Evolutionary conservation across 1,140 invertebrate species (phyloP), one percentile per base, ranked within the genome.

Genomic region (Calosoma granatense): DNA sequence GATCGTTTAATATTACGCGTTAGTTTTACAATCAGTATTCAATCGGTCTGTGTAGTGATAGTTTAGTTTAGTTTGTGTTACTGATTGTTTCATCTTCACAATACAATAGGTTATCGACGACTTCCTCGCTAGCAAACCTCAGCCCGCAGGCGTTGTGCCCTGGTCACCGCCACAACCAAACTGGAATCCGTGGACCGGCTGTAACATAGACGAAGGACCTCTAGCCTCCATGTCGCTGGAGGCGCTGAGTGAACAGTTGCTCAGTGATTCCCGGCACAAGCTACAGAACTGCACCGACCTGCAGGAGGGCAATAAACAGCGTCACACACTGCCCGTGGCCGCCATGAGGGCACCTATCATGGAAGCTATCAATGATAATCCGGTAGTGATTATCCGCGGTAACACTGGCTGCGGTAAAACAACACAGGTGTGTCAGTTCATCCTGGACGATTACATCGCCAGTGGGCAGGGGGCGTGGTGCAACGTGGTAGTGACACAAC

Each of bases 151-250:
- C 12, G 88, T 95, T 0, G 91, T 98, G 14, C 84, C 92, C 1
- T 98, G 95, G 95, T 91, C 92, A 1, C 96, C 97, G 1, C 94
- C 95, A 0, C 82, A 88, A 60, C 81, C 81, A 11, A 98, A 98
- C 72, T 98, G 95, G 94, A 96, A 98, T 75, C 86, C 94, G 6
- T 98, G 94, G 94, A 87, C 83, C 20, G 85, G 83, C 0, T 93
- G 89, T 65, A 97, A 97, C 69, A 96, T 98, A 65, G 95, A 92
- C 66, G 88, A 91, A 67, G 69, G 93, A 86, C 53, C 91, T 9
- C 72, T 98, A 41, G 90, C 94, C 1, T 80, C 79, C 6, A 81
- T 83, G 0, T 75, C 78, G 2, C 75, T 98, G 60, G 90, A 94
- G 20, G 74, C 88, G 51, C 79, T 97, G 2, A 95, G 91, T 61